phyloP scores from a whole-genome alignment of 92 coral and sea anemone species.

The Actinostola sp. region DNA sequence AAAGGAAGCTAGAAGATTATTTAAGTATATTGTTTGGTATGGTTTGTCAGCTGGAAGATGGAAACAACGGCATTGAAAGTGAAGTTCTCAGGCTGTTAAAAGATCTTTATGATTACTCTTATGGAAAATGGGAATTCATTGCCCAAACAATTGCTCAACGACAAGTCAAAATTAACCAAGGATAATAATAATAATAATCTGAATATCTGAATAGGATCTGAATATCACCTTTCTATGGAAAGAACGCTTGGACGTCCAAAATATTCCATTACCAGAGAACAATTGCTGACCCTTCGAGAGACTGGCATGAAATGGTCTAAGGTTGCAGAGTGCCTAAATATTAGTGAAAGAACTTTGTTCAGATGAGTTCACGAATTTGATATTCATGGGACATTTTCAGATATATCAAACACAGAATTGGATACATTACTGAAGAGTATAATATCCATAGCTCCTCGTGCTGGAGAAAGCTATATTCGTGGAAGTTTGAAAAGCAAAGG shows the following conservation, averaged over 20 bases:
- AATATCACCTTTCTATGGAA: constrained; percentile 4
- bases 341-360: constrained; percentile 73
- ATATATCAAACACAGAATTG: constrained; percentile 46
- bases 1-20: constrained; percentile 16
- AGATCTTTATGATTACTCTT: constrained; percentile 15
- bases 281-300: constrained; percentile 50
- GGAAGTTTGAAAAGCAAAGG: constrained; percentile 55
- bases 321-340: constrained; percentile 49
- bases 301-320: constrained; percentile 62
- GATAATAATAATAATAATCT: too few relatives aligned
- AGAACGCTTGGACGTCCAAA: constrained; percentile 46
- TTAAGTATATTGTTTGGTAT: constrained; percentile 20
- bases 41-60: constrained; percentile 14
- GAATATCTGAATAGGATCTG: constrained; percentile 8
- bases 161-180: too few relatives aligned
- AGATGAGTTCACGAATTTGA: constrained; percentile 57
- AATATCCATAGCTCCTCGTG: constrained; percentile 54
- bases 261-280: constrained; percentile 47
- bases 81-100: constrained; percentile 10
- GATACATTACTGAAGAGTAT: constrained; percentile 50
- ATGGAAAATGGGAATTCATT: constrained; percentile 22
- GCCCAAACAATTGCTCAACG: not conserved
- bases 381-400: constrained; percentile 56
- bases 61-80: constrained; percentile 1
- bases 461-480: constrained; percentile 61